Percentiles rank a stretch among this genome's conserved stretches.
Evolutionary conservation across 2,888 invertebrate genomes (phyloP).

Genomic region (Lamellibrachia satsuma): DNA sequence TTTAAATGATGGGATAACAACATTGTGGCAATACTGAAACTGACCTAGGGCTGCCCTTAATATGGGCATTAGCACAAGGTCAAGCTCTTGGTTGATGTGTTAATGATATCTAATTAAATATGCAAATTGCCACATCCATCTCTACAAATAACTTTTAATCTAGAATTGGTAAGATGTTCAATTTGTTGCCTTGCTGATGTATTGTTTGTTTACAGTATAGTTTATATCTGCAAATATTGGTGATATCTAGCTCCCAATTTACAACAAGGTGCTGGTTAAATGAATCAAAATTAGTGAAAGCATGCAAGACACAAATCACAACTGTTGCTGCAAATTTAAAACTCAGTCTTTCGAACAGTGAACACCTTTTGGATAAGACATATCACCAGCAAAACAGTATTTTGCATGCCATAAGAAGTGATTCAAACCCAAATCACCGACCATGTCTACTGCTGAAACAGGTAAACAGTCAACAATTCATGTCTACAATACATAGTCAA

Average conservation of each 20-base stretch:
- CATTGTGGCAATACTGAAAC: too few relatives aligned
- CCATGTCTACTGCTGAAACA: neutral
- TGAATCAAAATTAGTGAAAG: constrained; percentile 7
- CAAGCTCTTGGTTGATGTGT: neutral
- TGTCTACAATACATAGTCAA: neutral
- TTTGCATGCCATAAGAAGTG: neutral
- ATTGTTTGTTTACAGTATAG: neutral
- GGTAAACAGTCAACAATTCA: neutral
- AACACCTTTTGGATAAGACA: neutral
- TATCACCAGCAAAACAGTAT: neutral
- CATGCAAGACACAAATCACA: neutral
- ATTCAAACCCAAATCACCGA: neutral
- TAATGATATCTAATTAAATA: neutral
- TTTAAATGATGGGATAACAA: too few relatives aligned
- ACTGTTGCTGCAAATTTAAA: neutral
- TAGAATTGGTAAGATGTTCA: neutral
- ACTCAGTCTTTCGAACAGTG: neutral
- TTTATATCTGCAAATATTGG: neutral
- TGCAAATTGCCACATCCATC: neutral
- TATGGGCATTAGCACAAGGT: neutral
- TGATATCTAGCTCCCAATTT: neutral
- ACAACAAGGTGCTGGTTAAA: neutral
- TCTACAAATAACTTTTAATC: too few relatives aligned
- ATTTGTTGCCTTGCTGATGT: neutral
- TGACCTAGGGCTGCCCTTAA: too few relatives aligned